A percentile compares a stretch with the other conserved stretches of the same genome.
These are phyloP conservation scores for Drosophila hamatofila DNA, from an alignment of 2,888 invertebrate genomes.

Conservation along the genomic window DNA sequence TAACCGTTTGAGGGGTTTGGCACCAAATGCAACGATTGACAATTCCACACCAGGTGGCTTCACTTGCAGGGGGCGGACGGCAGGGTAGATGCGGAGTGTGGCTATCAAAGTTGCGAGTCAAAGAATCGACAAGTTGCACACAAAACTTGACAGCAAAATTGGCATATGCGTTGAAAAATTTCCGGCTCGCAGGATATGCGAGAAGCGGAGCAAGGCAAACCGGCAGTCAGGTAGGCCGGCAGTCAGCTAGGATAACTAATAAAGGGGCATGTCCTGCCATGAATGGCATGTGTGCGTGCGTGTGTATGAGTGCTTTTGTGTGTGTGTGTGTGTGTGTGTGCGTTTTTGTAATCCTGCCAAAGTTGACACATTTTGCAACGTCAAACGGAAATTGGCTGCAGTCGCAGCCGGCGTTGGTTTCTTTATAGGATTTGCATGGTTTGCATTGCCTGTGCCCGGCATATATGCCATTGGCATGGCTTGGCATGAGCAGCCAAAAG, in stretches of 20 bases:
- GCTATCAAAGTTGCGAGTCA: conserved; percentile 43
- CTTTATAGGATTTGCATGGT: conserved; percentile 63
- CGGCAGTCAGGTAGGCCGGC: conserved; percentile 1
- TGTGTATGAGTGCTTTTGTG: too few species aligned
- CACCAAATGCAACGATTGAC: conserved; percentile 34
- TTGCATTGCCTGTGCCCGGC: conserved; percentile 44
- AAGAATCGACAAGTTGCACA: conserved; percentile 55
- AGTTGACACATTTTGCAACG: conserved; percentile 74
- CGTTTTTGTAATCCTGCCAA: conserved; percentile 68
- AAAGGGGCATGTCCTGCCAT: conserved; percentile 40
- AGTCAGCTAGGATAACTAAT: conserved; percentile 51
- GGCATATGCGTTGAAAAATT: conserved; percentile 78
- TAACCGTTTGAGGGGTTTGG: conserved; percentile 55
- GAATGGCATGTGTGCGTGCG: conserved; percentile 18
- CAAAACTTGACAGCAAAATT: conserved; percentile 70
- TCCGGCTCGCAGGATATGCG: conserved; percentile 49
- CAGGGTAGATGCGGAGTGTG: neutral
- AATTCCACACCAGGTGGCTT: conserved; percentile 16
- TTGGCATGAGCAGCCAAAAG: conserved; percentile 39
- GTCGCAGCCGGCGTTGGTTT: conserved; percentile 52
- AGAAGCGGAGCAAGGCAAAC: neutral
- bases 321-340: conserved; percentile 35
- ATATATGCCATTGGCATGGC: conserved; percentile 31
- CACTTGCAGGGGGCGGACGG: neutral
- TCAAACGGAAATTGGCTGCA: conserved; percentile 76